Percentiles rank a stretch among this genome's conserved stretches.
phyloP scores from a whole-genome alignment of 2,113 vertebrate genomes.

The Scortum barcoo region DNA sequence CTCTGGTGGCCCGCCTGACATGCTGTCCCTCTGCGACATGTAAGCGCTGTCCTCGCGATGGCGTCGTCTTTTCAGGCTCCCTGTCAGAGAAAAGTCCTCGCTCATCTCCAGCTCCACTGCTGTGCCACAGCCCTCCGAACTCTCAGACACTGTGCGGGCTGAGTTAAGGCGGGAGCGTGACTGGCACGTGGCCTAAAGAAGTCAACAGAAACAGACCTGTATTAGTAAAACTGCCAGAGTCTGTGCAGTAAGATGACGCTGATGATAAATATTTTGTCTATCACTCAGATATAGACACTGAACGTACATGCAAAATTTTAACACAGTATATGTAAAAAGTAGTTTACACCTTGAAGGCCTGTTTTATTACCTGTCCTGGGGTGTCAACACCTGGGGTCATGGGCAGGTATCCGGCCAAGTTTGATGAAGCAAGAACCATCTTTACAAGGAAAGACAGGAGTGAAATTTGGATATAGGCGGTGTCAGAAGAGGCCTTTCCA shows the following conservation, averaged over 20 bases:
- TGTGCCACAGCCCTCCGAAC: slow-evolving; percentile 89
- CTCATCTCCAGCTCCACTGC: slow-evolving; percentile 87
- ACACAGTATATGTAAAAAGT: not conserved
- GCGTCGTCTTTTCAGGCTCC: slow-evolving; percentile 83
- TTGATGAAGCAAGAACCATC: slow-evolving; percentile 83
- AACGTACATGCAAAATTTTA: not conserved
- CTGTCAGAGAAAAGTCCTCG: slow-evolving; percentile 83
- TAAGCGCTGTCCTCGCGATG: slow-evolving; percentile 92
- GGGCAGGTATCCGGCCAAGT: slow-evolving; percentile 89
- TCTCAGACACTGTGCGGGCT: slow-evolving; percentile 89
- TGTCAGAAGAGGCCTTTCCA: not conserved
- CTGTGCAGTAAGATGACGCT: not conserved
- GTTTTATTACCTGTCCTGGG: slow-evolving; percentile 81
- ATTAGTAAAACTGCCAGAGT: not conserved
- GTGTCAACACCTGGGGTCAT: slow-evolving; percentile 88
- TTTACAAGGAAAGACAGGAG: slow-evolving; percentile 56
- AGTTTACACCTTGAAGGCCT: not conserved
- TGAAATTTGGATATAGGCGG: not conserved
- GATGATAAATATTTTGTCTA: not conserved
- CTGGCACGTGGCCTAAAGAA: slow-evolving; percentile 61
- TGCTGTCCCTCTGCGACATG: slow-evolving; percentile 88
- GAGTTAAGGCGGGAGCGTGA: slow-evolving; percentile 86
- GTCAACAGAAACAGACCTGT: not conserved
- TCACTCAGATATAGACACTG: not conserved
- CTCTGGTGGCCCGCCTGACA: slow-evolving; percentile 82